Percentiles rank a stretch among this genome's conserved stretches.
Evolutionary conservation across 2,888 invertebrate genomes (phyloP).

Genomic region (Masnerella sp.): DNA sequence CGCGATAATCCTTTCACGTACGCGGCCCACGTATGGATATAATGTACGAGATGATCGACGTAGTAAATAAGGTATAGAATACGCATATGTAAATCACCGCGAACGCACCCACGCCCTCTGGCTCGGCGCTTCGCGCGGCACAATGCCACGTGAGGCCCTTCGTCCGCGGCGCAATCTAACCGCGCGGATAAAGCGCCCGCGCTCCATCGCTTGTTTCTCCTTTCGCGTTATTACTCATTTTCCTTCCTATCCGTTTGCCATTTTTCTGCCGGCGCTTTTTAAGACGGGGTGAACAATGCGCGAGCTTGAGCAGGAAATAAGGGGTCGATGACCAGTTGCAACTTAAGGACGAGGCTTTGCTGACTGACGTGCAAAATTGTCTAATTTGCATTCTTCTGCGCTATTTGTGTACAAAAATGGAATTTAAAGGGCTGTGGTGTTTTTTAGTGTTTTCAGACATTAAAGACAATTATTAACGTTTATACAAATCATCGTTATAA

Average conservation of each 20-base stretch:
- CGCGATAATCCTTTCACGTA: conserved; percentile 24
- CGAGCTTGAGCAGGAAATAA: too few relatives aligned
- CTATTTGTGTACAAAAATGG: too few relatives aligned
- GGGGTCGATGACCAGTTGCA: too few relatives aligned
- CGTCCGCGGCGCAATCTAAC: conserved; percentile 23
- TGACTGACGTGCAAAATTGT: too few relatives aligned
- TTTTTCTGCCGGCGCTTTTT: not conserved
- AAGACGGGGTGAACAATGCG: too few relatives aligned
- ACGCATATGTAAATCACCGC: conserved; percentile 77
- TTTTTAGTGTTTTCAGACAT: too few relatives aligned
- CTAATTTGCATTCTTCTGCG: too few relatives aligned
- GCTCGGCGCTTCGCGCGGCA: conserved; percentile 51
- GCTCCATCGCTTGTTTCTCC: conserved; percentile 14
- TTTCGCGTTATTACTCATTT: conserved; percentile 18
- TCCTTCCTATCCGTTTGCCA: not conserved
- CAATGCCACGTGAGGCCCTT: conserved; percentile 54
- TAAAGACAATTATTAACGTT: too few relatives aligned
- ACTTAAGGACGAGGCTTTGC: too few relatives aligned
- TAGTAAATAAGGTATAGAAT: conserved; percentile 75
- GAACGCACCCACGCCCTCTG: conserved; percentile 76
- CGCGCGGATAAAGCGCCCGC: conserved; percentile 18
- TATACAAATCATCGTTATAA: too few relatives aligned
- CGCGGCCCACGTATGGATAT: conserved; percentile 60
- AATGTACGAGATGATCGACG: conserved; percentile 75
- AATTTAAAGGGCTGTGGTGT: too few relatives aligned